Evolutionary conservation across 2,113 vertebrate species (phyloP), one percentile per base, ranked within the genome.

Genomic region (Cynocephalus volans): DNA sequence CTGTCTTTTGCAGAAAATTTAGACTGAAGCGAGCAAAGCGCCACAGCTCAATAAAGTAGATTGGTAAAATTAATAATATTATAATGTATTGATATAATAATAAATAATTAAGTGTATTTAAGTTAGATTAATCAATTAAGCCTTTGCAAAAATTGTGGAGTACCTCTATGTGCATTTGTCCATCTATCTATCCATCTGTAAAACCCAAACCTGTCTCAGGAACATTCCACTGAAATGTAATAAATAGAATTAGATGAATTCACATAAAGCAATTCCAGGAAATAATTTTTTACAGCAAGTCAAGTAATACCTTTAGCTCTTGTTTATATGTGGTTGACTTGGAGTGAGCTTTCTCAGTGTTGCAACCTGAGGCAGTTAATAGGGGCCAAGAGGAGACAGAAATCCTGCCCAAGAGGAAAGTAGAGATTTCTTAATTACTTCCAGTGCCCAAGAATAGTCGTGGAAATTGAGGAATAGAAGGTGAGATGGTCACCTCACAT

Each of bases 1-100:
- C 41, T 95, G 56, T 81, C 67, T 95, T 93, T 56, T 84, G 73
- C 54, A 36, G 79, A 82, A 97, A 96, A 80, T 87, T 95, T 60
- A 80, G 3, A 67, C n/a, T 45, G 17, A 50, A 52, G 15, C n/a
- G 21, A 96, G 36, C n/a, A 67, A 90, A 87, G 19, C 17, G 14
- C 60, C 21, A 70, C 5, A 83, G 12, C 45, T 70, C 67, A 58
- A 54, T 56, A 75, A 76, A 54, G 41, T 12, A 87, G 17, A 70
- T 65, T 10, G 19, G 11, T 50, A 36, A 73, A 73, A 1, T 64
- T 45, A 54, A n/a, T 48, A 81, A 83, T 18, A 58, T 17, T 33
- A 52, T 41, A 88, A 31, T 11, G 0, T 62, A 41, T 13, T 85
- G 77, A 36, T 80, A 69, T 24, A 75, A 26, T 26, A 62, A 82